These are phyloP conservation scores for Andrena trimmerana DNA, from an alignment of 2,888 invertebrate genomes.

Conservation along the genomic window DNA sequence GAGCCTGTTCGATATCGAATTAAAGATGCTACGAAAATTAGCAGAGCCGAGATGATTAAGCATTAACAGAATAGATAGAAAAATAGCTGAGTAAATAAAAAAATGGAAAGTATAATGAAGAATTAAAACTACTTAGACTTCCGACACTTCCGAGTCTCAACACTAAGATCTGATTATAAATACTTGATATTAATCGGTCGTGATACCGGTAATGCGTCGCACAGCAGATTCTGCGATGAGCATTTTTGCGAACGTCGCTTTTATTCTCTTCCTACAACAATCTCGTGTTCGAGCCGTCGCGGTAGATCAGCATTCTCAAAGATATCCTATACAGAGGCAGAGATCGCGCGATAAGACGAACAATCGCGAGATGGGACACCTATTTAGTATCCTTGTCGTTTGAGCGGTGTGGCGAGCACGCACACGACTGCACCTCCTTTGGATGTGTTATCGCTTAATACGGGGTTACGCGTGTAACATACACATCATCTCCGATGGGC, in stretches of 20 bases:
- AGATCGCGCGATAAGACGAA: constrained; percentile 45
- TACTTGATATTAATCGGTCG: neutral
- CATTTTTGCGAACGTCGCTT: constrained; percentile 2
- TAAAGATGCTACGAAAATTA: neutral
- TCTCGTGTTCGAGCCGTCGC: constrained; percentile 12
- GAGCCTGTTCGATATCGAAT: neutral
- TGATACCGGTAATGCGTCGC: neutral
- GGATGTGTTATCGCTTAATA: constrained; percentile 52
- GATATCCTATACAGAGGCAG: constrained; percentile 29
- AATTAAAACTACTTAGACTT: too few relatives aligned
- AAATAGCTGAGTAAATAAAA: neutral
- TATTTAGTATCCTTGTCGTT: constrained; percentile 29
- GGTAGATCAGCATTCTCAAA: constrained; percentile 49
- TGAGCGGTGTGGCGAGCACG: neutral
- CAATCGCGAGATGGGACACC: constrained; percentile 51
- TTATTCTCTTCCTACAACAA: constrained; percentile 38
- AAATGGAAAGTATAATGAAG: too few relatives aligned
- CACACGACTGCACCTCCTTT: constrained; percentile 18
- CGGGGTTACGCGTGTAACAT: constrained; percentile 36
- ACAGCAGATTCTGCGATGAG: neutral
- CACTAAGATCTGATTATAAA: too few relatives aligned
- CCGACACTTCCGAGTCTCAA: too few relatives aligned
- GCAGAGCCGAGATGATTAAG: neutral
- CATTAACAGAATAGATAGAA: neutral
- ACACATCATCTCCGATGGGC: constrained; percentile 62